Evolutionary conservation across 1,140 invertebrate species (phyloP).

Genomic region (Proales similis): DNA sequence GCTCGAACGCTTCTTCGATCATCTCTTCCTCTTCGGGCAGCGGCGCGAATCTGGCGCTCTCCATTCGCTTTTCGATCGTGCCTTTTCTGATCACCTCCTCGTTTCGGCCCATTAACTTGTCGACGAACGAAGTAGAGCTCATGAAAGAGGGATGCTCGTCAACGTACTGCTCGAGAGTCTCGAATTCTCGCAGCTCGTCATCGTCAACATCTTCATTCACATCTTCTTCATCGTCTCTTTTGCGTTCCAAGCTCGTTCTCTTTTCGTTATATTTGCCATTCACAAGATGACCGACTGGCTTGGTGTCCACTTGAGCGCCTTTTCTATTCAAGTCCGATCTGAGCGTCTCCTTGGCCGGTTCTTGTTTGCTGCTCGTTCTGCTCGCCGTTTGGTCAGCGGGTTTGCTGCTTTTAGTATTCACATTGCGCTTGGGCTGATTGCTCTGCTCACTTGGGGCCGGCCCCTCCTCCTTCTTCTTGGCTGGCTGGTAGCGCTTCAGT

Average conservation of each 20-base stretch:
- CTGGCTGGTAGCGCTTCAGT: constrained; percentile 29
- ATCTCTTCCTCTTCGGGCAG: too few species aligned
- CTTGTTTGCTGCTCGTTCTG: too few species aligned
- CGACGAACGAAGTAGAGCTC: constrained; percentile 47
- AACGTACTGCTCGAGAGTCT: constrained; percentile 48
- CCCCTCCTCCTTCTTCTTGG: constrained; percentile 1
- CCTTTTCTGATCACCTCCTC: background rate
- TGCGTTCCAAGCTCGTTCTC: too few species aligned
- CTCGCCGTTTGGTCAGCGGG: too few species aligned
- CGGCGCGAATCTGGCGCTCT: too few species aligned
- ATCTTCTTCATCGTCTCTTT: background rate
- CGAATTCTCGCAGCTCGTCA: constrained; percentile 50
- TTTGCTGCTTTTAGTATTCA: background rate
- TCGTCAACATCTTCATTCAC: constrained; percentile 41
- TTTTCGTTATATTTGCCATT: too few species aligned
- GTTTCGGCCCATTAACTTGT: constrained; percentile 39
- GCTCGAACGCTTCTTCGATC: too few species aligned
- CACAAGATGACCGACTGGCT: too few species aligned
- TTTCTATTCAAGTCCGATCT: too few species aligned
- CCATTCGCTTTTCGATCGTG: too few species aligned
- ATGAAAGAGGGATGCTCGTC: constrained; percentile 50
- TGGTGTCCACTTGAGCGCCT: too few species aligned
- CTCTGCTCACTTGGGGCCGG: background rate
- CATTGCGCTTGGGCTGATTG: background rate
- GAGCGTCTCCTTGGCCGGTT: too few species aligned